Evolutionary conservation across 2,113 vertebrate genomes (phyloP).

Genomic region (Psilopsiagon aurifrons): DNA sequence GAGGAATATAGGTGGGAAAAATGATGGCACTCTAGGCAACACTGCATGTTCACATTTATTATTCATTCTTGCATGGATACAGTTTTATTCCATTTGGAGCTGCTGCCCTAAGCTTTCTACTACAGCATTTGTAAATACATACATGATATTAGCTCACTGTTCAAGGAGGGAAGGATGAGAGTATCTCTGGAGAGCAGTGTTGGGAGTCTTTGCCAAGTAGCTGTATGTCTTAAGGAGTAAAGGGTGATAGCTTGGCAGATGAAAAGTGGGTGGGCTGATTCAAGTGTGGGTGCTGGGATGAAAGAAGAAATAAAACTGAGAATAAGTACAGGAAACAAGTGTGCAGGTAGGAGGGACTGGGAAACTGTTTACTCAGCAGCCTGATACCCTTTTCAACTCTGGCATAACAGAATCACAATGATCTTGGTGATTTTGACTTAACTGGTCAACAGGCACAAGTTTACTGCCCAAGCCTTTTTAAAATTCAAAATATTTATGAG

Average conservation of each 20-base stretch:
- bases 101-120: conserved; percentile 12
- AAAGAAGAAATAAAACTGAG: conserved; percentile 51
- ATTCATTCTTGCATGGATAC: background rate
- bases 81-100: background rate
- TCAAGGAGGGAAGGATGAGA: background rate
- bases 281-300: conserved; percentile 13
- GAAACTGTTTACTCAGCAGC: conserved; percentile 18
- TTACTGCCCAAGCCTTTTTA: background rate
- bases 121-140: conserved; percentile 41
- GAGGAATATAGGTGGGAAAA: background rate
- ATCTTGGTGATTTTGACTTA: background rate
- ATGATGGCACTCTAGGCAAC: background rate
- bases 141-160: background rate
- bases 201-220: background rate
- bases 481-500: background rate
- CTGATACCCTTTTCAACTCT: background rate
- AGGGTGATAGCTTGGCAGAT: conserved; percentile 33
- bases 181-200: background rate
- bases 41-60: background rate
- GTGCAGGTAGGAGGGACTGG: background rate
- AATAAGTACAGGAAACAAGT: conserved; percentile 52
- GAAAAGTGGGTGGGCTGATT: conserved; percentile 57
- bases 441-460: background rate
- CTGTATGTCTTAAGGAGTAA: background rate
- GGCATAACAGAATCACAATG: background rate